phyloP scores from a whole-genome alignment of 2,888 invertebrate species.

The Melolontha melolontha region DNA sequence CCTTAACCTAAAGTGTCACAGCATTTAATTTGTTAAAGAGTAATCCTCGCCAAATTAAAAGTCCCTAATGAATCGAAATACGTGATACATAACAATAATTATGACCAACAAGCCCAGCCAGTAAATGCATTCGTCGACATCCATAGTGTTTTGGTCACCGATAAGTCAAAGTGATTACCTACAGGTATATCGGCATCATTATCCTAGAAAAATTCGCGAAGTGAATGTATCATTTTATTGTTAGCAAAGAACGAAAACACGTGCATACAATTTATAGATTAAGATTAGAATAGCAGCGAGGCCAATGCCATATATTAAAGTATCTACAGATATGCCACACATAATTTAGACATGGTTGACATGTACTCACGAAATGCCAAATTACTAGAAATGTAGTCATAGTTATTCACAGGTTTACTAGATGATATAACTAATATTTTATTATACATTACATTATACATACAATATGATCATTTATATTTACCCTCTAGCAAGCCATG shows the following conservation, averaged over 20 bases:
- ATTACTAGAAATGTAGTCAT: neutral
- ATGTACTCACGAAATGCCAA: neutral
- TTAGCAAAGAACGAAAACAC: neutral
- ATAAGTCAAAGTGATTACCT: neutral
- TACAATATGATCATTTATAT: too few relatives aligned
- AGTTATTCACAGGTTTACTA: neutral
- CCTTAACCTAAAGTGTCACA: neutral
- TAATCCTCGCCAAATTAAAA: conserved; percentile 23
- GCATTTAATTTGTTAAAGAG: neutral
- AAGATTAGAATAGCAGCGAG: conserved; percentile 23
- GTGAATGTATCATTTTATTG: neutral
- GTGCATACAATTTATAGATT: conserved; percentile 36
- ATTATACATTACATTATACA: too few relatives aligned
- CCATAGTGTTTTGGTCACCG: conserved; percentile 10
- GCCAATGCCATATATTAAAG: conserved; percentile 36
- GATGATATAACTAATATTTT: too few relatives aligned
- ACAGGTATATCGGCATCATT: neutral
- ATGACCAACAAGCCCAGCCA: conserved; percentile 45
- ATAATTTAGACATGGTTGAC: conserved; percentile 41
- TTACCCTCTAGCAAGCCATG: too few relatives aligned
- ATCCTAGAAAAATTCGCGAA: too few relatives aligned
- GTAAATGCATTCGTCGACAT: conserved; percentile 43
- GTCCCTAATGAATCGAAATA: conserved; percentile 41
- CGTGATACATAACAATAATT: conserved; percentile 41
- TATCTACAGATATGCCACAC: conserved; percentile 38